Conservation (phyloP, 2,888 invertebrate genomes). For the Epistrophella euchroma region DNA sequence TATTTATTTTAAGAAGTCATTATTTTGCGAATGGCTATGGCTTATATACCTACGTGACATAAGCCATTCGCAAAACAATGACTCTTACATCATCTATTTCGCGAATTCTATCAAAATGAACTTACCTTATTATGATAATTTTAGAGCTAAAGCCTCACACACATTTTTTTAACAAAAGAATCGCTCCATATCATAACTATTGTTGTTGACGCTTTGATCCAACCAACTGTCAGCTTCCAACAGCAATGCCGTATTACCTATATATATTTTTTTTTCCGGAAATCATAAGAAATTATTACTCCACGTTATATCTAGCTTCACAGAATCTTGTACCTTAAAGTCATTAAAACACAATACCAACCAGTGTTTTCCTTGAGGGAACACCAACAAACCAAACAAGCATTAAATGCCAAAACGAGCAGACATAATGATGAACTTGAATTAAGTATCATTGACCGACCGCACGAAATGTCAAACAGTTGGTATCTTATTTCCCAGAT, state of each 20-base stretch:
- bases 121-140: background rate
- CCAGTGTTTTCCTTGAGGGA: conserved; percentile 15
- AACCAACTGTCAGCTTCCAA: conserved; percentile 2
- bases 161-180: background rate
- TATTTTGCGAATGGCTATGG: too few relatives aligned
- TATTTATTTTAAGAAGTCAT: too few relatives aligned
- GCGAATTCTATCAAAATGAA: background rate
- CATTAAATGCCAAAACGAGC: conserved; percentile 49
- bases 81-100: background rate
- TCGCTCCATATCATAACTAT: conserved; percentile 19
- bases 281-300: conserved; percentile 51
- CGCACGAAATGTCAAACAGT: conserved; percentile 64
- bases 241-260: background rate
- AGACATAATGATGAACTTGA: conserved; percentile 69
- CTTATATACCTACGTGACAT: too few relatives aligned
- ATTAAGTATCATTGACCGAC: conserved; percentile 74
- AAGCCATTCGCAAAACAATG: background rate
- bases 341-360: conserved; percentile 42
- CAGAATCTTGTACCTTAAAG: conserved; percentile 37
- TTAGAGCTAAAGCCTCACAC: background rate
- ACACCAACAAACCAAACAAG: conserved; percentile 9
- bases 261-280: conserved; percentile 62
- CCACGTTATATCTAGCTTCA: conserved; percentile 44
- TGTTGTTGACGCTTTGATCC: conserved; percentile 2
- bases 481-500: conserved; percentile 55